Conservation (phyloP, 2,113 vertebrate species). For the Hemiprocne comata region DNA sequence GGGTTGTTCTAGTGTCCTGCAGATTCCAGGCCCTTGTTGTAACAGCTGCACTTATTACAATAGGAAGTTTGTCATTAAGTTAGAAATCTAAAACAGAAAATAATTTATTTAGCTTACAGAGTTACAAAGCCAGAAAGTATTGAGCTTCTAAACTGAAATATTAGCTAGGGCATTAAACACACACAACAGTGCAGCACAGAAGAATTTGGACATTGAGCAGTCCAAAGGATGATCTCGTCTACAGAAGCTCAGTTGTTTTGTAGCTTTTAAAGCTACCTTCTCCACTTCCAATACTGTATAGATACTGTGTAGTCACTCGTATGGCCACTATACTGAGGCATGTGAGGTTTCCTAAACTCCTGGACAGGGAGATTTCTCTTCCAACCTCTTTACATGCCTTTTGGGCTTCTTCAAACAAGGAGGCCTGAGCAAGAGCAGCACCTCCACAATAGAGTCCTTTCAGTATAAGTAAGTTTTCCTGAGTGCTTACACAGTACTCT, state of each 20-base stretch:
- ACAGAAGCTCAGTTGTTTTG: neutral
- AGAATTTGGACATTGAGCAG: neutral
- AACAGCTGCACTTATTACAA: neutral
- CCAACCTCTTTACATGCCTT: neutral
- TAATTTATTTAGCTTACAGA: neutral
- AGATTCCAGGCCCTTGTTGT: neutral
- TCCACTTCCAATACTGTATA: neutral
- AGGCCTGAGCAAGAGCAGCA: neutral
- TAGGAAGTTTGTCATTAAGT: neutral
- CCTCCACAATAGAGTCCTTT: neutral
- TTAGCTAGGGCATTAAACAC: neutral
- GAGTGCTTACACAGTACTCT: neutral
- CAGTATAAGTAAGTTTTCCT: neutral
- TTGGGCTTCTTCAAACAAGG: neutral
- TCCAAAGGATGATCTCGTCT: neutral
- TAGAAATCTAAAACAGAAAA: neutral
- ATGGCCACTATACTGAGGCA: neutral
- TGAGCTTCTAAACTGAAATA: neutral
- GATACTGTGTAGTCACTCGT: neutral
- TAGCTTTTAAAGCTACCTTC: neutral
- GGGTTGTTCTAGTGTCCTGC: neutral
- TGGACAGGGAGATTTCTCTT: neutral
- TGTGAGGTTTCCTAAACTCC: neutral
- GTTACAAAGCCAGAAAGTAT: neutral
- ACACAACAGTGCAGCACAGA: neutral